Evolutionary conservation across 2,113 vertebrate genomes (phyloP).

Genomic region (Eleginops maclovinus): DNA sequence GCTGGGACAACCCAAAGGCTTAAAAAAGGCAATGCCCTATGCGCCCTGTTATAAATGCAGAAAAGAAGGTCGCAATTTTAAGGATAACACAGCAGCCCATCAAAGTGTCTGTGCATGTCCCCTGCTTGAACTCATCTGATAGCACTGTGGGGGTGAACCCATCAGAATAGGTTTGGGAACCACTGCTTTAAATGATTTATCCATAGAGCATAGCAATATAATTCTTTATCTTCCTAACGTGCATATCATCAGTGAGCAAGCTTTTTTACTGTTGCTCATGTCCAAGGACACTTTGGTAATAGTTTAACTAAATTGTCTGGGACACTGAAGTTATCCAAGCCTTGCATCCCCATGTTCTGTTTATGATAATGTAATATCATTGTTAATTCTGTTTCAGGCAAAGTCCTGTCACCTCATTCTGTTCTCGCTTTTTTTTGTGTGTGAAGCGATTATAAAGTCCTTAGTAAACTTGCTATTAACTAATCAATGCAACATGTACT

Average conservation of each 20-base stretch:
- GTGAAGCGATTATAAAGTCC: conserved; percentile 17
- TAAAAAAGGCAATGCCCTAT: too few relatives aligned
- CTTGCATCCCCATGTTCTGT: conserved; percentile 6
- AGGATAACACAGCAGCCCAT: too few relatives aligned
- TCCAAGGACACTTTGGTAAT: conserved; percentile 5
- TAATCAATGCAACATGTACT: conserved; percentile 45
- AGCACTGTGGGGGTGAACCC: background rate
- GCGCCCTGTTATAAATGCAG: too few relatives aligned
- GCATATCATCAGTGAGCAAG: background rate
- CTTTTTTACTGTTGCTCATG: background rate
- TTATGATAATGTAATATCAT: background rate
- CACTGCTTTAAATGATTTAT: background rate
- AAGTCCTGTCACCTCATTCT: background rate
- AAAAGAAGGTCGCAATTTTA: too few relatives aligned
- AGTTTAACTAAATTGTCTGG: background rate
- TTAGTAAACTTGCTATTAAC: conserved; percentile 43
- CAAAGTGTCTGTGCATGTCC: too few relatives aligned
- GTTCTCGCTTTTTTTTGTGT: conserved; percentile 10
- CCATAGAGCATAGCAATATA: background rate
- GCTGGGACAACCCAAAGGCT: too few relatives aligned
- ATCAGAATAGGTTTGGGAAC: background rate
- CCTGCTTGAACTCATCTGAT: background rate
- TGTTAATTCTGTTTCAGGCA: conserved; percentile 4
- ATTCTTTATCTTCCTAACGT: background rate
- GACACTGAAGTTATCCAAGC: conserved; percentile 4